Base-by-base conservation (phyloP, 64 coral and sea anemone genomes). In the Porites australiensis region DNA sequence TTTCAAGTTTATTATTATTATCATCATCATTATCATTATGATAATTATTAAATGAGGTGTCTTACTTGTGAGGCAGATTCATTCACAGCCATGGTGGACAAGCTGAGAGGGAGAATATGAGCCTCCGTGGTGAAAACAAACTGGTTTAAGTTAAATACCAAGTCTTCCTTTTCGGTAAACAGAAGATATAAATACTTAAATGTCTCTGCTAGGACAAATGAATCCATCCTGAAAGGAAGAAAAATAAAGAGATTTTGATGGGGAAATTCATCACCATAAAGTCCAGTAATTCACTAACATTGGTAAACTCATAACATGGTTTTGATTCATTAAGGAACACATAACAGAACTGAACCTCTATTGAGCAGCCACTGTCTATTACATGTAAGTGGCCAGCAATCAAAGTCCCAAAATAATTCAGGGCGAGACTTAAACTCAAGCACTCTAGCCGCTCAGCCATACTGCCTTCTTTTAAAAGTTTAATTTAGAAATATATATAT, bases 81-180 rank as follows among this genome's bases (percentile, higher is more conserved):
- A 74, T 98, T 98, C 11, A 93, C 84, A 82, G 76, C 44, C 21
- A 92, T 70, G 27, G 82, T 98, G 15, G 96, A 95, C 19, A 98
- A 64, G 19, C 91, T 92, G 19, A 98, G 89, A 47, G 96, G 96
- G 15, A 98, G 83, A 2, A 98, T 64, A 62, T 98, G 96, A 12
- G 96, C 96, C 70, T 98, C 96, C 6, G 96, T 98, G 6, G 96
- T 98, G 64, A 98, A 95, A 64, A 98, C 88, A 86, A 98, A 98
- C 84, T 95, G 88, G 82, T 98, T 82, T 89, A 98, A 95, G 44
- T 88, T 88, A 4, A 98, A 86, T 8, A 86, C 86, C n/a, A 88
- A 58, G 21, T 98, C 85, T 79, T 92, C 52, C 58, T 94, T 92
- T 21, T 95, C 93, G 53, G 93, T 91, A 51, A 98, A 98, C 77